phyloP scores from a whole-genome alignment of 30 jellyfish, hydroid and myxozoan species.

The Turritopsis rubra region DNA sequence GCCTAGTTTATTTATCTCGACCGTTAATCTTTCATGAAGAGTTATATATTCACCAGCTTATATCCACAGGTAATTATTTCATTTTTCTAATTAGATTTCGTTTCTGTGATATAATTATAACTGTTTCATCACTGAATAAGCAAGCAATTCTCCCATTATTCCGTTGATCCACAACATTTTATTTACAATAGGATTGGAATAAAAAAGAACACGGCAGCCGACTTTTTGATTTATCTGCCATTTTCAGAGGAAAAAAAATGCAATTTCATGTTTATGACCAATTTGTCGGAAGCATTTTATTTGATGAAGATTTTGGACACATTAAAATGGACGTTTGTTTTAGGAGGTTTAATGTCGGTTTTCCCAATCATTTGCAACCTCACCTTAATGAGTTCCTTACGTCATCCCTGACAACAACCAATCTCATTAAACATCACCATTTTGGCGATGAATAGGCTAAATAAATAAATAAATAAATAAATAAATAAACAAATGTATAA shows the following conservation, averaged over 20 bases:
- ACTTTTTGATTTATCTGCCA: not conserved
- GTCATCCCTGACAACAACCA: not conserved
- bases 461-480: too few relatives aligned
- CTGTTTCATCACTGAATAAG: not conserved
- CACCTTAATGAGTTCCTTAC: not conserved
- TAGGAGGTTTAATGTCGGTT: not conserved
- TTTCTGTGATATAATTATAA: not conserved
- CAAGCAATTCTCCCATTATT: too few relatives aligned
- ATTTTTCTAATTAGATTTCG: not conserved
- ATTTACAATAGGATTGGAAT: not conserved
- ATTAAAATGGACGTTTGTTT: not conserved
- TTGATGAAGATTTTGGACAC: not conserved
- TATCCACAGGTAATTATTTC: not conserved
- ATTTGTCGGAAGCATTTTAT: not conserved
- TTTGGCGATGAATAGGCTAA: not conserved
- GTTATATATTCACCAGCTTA: too few relatives aligned
- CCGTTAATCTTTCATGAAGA: not conserved
- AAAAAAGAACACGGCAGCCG: not conserved
- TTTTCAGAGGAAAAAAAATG: not conserved
- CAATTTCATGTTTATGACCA: not conserved
- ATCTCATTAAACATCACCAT: not conserved
- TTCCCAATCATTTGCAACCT: not conserved
- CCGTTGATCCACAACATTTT: too few relatives aligned
- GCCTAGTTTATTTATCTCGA: not conserved
- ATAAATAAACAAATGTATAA: not conserved